phyloP scores from a whole-genome alignment of 2,888 invertebrate species.

The Dromius quadrimaculatus region DNA sequence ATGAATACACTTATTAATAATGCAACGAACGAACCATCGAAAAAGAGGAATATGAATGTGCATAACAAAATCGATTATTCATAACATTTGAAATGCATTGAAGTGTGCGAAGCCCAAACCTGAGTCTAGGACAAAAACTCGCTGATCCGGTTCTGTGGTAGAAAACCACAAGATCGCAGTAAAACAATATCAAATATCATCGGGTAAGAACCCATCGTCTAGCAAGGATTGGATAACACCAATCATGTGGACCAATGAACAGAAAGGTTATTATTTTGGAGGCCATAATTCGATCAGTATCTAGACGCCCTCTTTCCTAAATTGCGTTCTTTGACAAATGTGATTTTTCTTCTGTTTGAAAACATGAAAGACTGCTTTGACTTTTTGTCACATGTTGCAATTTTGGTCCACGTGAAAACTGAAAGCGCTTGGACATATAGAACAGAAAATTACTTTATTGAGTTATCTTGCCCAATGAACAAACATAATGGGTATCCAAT shows the following conservation, averaged over 20 bases:
- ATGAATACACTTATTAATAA: conserved; percentile 22
- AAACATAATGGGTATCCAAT: conserved; percentile 19
- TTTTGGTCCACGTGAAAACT: conserved; percentile 12
- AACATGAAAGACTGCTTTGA: conserved; percentile 31
- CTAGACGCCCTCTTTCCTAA: conserved; percentile 58
- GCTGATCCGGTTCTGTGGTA: conserved; percentile 25
- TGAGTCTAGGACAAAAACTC: conserved; percentile 12
- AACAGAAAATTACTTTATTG: conserved; percentile 29
- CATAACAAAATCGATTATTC: conserved; percentile 29
- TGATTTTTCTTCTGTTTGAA: conserved; percentile 17
- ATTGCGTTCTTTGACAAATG: conserved; percentile 52
- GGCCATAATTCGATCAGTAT: conserved; percentile 63
- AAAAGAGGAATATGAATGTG: conserved; percentile 8
- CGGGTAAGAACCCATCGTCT: conserved; percentile 47
- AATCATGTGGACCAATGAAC: conserved; percentile 64
- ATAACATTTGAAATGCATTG: conserved; percentile 33
- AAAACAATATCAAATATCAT: conserved; percentile 50
- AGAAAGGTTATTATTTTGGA: conserved; percentile 64
- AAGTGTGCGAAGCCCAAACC: background rate
- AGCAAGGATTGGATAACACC: conserved; percentile 62
- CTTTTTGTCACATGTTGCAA: conserved; percentile 36
- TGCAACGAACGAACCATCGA: background rate
- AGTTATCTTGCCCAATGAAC: conserved; percentile 27
- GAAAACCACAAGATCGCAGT: conserved; percentile 45
- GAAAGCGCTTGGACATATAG: conserved; percentile 2